Evolutionary conservation across 2,113 vertebrate species (phyloP).

Genomic region (Upupa epops): DNA sequence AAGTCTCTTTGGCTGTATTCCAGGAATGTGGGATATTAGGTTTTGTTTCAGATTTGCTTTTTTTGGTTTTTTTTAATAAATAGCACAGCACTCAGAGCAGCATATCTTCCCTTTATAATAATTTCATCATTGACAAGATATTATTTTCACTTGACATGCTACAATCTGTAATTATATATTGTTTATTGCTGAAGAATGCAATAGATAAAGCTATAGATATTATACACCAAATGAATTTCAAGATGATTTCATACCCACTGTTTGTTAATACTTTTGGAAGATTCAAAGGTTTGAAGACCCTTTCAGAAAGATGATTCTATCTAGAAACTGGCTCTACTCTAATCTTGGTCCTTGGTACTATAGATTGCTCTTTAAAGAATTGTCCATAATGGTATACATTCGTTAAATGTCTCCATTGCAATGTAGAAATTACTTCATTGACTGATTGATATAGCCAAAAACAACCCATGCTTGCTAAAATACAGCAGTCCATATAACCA

Average conservation of each 20-base stretch:
- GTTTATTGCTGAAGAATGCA: background rate
- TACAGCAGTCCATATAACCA: background rate
- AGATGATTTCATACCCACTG: background rate
- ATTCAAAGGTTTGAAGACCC: background rate
- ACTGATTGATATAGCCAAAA: constrained; percentile 6
- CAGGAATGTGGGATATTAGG: background rate
- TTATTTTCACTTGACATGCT: background rate
- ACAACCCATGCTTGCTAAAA: background rate
- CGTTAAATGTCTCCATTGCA: background rate
- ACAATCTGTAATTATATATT: background rate
- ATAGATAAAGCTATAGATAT: background rate
- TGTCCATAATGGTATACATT: background rate
- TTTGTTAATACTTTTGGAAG: background rate
- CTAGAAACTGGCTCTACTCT: background rate
- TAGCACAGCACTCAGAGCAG: background rate
- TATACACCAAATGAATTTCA: background rate
- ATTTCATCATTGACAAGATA: background rate
- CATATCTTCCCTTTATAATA: background rate
- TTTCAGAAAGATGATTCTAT: background rate
- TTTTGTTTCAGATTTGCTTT: background rate
- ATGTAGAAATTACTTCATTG: constrained; percentile 18
- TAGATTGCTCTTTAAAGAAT: background rate
- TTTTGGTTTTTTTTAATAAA: background rate
- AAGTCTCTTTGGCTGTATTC: background rate
- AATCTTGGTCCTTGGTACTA: background rate